Evolutionary conservation across 2,797 vertebrate species (phyloP).

Genomic region (Malurus leucopterus): DNA sequence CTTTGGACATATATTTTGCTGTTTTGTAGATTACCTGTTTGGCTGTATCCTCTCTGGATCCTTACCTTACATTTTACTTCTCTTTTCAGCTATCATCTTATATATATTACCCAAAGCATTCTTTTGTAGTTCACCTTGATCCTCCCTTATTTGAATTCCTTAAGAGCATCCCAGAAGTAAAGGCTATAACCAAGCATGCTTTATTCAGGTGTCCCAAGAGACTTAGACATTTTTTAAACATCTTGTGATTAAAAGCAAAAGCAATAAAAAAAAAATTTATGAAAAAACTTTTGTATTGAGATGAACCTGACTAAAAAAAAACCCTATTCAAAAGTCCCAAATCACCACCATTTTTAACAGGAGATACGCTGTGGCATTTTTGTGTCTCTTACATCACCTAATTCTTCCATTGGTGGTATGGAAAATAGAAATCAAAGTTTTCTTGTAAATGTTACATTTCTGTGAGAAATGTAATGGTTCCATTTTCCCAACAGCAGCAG

Average conservation of each 20-base stretch:
- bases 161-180: background rate
- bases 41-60: background rate
- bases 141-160: background rate
- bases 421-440: background rate
- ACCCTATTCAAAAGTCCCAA: background rate
- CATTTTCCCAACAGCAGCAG: background rate
- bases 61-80: background rate
- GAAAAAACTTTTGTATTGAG: background rate
- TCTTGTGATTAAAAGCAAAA: background rate
- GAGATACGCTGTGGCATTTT: background rate
- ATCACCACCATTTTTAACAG: background rate
- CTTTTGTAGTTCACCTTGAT: background rate
- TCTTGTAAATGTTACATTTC: background rate
- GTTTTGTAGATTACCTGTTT: background rate
- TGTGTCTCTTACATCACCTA: background rate
- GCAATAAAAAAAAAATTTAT: background rate
- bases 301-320: background rate
- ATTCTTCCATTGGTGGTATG: background rate
- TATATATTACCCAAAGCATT: background rate
- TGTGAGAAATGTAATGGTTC: background rate
- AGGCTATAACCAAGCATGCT: background rate
- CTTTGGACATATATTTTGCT: background rate
- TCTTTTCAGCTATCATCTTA: background rate
- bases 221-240: background rate
- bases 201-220: background rate